These are phyloP conservation scores for Cyprinodon brontotheroides DNA, from an alignment of 2,113 vertebrate genomes.

Conservation along the genomic window DNA sequence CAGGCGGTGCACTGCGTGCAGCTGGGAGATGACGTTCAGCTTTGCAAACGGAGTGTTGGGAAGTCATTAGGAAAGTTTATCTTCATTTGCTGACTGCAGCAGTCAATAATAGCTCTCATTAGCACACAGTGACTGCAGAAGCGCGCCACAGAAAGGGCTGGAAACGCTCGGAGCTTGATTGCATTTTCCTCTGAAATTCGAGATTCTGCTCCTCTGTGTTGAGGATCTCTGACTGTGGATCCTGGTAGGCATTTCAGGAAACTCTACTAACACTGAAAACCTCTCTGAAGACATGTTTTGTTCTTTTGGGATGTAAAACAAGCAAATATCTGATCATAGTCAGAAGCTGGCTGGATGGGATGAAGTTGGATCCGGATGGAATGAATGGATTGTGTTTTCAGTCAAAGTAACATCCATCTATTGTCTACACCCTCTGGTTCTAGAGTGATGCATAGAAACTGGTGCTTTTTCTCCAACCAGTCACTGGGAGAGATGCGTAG, in stretches of 20 bases:
- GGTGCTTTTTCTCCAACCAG: too few species aligned
- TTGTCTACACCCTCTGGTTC: background rate
- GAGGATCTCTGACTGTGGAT: background rate
- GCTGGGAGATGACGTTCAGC: conserved; percentile 8
- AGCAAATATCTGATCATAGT: background rate
- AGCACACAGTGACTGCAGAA: conserved; percentile 38
- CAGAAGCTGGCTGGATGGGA: background rate
- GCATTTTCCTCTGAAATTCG: conserved; percentile 41
- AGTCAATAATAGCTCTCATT: conserved; percentile 67
- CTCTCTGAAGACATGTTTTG: background rate
- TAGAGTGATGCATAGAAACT: background rate
- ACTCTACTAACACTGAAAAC: background rate
- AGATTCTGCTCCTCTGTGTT: conserved; percentile 18
- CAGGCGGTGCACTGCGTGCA: conserved; percentile 6
- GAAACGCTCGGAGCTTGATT: conserved; percentile 25
- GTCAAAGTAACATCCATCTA: background rate
- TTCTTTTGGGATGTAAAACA: too few species aligned
- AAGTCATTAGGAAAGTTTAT: conserved; percentile 57
- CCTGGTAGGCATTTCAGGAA: background rate
- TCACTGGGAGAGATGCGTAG: too few species aligned
- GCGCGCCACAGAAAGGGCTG: conserved; percentile 13
- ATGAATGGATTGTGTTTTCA: background rate
- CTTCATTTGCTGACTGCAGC: conserved; percentile 55
- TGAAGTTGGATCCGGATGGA: background rate
- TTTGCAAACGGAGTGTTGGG: conserved; percentile 10